Evolutionary conservation across 2,888 invertebrate species (phyloP).

Genomic region (Drosophila pegasa): DNA sequence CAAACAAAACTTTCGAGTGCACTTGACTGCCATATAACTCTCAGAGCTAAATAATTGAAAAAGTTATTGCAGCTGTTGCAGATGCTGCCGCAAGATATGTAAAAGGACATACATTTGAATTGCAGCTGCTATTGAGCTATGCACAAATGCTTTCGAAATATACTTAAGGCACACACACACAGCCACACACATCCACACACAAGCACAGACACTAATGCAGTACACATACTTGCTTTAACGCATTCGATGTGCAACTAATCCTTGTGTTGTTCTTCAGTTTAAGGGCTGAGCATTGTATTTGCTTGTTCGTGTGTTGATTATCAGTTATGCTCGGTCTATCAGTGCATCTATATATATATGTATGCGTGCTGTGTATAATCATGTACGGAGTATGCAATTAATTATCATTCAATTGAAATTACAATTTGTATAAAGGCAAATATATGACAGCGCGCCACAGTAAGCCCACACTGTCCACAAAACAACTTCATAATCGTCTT

Average conservation of each 20-base stretch:
- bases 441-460: conserved; percentile 40
- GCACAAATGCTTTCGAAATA: conserved; percentile 34
- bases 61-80: conserved; percentile 59
- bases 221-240: conserved; percentile 6
- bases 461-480: conserved; percentile 21
- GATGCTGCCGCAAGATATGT: conserved; percentile 43
- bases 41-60: conserved; percentile 68
- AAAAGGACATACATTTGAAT: conserved; percentile 38
- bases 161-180: conserved; percentile 15
- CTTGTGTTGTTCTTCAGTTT: conserved; percentile 53
- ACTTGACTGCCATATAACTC: conserved; percentile 66
- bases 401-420: conserved; percentile 76
- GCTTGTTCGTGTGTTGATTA: conserved; percentile 70
- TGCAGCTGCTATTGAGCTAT: conserved; percentile 28
- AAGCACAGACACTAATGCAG: not conserved
- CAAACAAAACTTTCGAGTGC: conserved; percentile 62
- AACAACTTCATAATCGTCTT: conserved; percentile 32
- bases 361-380: conserved; percentile 20
- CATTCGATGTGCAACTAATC: conserved; percentile 55
- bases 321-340: conserved; percentile 49
- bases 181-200: conserved; percentile 2
- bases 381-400: conserved; percentile 70
- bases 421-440: conserved; percentile 52
- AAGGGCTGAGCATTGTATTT: conserved; percentile 51
- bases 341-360: not conserved